Conservation (phyloP, 35 echinoderm and acorn worm genomes). For the Lytechinus variegatus region DNA sequence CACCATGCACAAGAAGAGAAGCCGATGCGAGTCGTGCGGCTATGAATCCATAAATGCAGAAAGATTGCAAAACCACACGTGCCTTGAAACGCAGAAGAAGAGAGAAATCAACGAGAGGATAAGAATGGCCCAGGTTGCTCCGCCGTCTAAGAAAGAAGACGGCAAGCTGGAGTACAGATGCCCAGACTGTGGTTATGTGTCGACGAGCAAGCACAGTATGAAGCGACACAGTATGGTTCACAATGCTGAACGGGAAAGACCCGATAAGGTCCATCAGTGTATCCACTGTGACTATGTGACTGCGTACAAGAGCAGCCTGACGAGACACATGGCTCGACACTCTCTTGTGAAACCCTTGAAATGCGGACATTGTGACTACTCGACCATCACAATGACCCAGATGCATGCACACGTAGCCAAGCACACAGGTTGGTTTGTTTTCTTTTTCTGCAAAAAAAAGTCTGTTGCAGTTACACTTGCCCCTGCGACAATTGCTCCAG, state of each 20-base stretch:
- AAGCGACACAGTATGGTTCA: constrained; percentile 80
- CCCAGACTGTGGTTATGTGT: constrained; percentile 62
- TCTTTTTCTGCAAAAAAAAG: not conserved
- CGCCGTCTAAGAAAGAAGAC: not conserved
- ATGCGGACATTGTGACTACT: constrained; percentile 98
- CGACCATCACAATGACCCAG: constrained; percentile 98
- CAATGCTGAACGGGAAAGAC: constrained; percentile 64
- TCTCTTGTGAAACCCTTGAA: constrained; percentile 89
- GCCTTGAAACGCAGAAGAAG: not conserved
- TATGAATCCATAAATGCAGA: constrained; percentile 55
- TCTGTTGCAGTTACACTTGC: no score
- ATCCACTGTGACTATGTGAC: constrained; percentile 74
- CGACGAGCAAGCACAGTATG: constrained; percentile 69
- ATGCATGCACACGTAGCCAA: constrained; percentile 99
- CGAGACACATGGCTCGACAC: constrained; percentile 89
- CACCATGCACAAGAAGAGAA: constrained; percentile 67
- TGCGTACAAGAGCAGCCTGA: constrained; percentile 91
- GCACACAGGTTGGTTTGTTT: constrained; percentile 75
- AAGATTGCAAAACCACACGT: constrained; percentile 45
- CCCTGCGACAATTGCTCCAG: no score
- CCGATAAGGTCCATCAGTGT: constrained; percentile 82
- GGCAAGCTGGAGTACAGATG: constrained; percentile 56
- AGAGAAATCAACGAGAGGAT: not conserved
- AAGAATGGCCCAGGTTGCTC: not conserved
- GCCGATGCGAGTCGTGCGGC: constrained; percentile 68